Base-by-base conservation (phyloP, 2,113 vertebrate genomes). In the Bambusicola thoracicus region DNA sequence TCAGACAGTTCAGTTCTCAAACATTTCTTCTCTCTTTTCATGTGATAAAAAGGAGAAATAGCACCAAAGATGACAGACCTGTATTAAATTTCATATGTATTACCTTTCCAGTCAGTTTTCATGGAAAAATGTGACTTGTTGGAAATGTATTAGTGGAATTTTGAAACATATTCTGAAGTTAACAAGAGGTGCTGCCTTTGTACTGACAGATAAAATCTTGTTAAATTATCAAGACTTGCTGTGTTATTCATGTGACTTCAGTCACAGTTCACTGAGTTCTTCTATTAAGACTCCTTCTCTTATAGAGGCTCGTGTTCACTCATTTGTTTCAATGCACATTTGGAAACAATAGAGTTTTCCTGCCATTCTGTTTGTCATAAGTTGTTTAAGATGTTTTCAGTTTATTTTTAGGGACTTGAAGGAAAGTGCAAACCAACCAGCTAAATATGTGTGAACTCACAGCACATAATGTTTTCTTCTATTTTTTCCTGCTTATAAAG, bases 321-420 rank as follows among this genome's bases (percentile, higher is more conserved):
- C 6, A 24, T 58, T 85, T 81, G 38, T 40, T 93, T 72, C 87
- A 22, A n/a, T 43, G 36, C 56, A 73, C 70, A 77, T 74, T 89
- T 85, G 76, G 82, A 90, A 94, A 90, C 90, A 95, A 90, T 80
- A 55, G 84, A 41, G 34, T 80, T 95, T 95, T 94, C 92, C 85
- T 91, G 75, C 41, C 59, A 87, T 95, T 94, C 79, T 87, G 3
- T 76, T 95, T 90, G n/a, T 34, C 15, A 3, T 56, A 92, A 89
- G 53, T 58, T 73, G 22, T 69, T 92, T 43, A 82, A 73, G 67
- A 85, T 13, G 9, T 87, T 87, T 89, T 56, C 49, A 66, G 63
- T 80, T 93, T 95, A 92, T 83, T 96, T 93, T 93, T 94, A 93
- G 79, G 66, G n/a, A 84, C 61, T 58, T 18, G 16, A 44, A 87